Base-by-base conservation (phyloP, 2,113 vertebrate genomes). In the Phocoena sinus region DNA sequence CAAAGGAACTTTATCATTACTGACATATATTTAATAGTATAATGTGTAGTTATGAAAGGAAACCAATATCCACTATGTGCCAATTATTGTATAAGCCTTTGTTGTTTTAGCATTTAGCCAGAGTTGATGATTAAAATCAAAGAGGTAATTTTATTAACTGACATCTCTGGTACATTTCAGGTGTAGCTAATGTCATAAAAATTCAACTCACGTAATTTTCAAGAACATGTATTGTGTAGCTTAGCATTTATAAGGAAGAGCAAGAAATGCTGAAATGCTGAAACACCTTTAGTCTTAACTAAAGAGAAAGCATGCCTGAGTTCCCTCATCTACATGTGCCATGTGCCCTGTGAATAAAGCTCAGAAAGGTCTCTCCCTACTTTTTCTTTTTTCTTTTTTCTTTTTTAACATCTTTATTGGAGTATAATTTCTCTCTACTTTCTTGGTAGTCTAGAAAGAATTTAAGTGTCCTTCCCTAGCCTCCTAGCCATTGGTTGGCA, bases 111-210 rank as follows among this genome's bases (percentile, higher is more conserved):
- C 3, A 41, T 60, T 87, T 95, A 91, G 76, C 56, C 6, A 83
- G 41, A 65, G 44, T 60, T 60, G 38, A 50, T 80, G 25, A 85
- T 96, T 87, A 67, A 94, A 95, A 85, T 94, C 60, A 91, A 93
- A 94, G 23, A 56, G 38, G 38, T 18, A 68, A 53, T 92, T 92
- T 90, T 85, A 53, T 96, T 86, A 83, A 80, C 33, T 84, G 38
- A 36, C 13, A 67, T 91, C 13, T 82, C 58, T 84, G 90, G 73
- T 87, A 10, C 13, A 47, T 86, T 84, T 96, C 53, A 93, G 89
- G 67, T 96, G 25, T 95, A 62, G 36, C 26, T 89, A 44, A 89
- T n/a, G 74, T 94, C 50, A 38, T 95, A 93, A 97, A 94, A 74
- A 58, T 74, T 95, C 25, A 79, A 56, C 36, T 79, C 31, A 68